phyloP scores from a whole-genome alignment of 2,113 vertebrate genomes.

The Acrocephalus arundinaceus region DNA sequence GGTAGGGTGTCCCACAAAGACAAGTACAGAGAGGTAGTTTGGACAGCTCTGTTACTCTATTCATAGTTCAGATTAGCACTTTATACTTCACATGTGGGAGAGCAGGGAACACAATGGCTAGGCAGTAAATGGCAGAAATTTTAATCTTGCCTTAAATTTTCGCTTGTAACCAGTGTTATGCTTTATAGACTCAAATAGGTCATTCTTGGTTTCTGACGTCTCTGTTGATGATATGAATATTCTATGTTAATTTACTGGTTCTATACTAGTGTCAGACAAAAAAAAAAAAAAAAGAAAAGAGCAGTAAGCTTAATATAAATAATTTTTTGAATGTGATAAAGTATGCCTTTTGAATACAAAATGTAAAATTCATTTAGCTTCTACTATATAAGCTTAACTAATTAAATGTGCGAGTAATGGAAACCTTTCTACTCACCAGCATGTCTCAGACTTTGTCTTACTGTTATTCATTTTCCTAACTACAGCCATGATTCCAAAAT shows the following conservation, averaged over 20 bases:
- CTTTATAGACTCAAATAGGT: background rate
- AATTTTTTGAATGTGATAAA: background rate
- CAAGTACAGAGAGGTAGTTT: background rate
- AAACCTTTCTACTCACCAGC: background rate
- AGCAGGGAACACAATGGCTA: background rate
- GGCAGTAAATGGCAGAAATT: background rate
- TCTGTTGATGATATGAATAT: background rate
- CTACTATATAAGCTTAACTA: background rate
- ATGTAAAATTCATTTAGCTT: background rate
- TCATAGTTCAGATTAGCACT: background rate
- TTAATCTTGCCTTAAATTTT: background rate
- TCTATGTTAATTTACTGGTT: background rate
- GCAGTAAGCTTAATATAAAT: background rate
- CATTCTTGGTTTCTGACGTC: background rate
- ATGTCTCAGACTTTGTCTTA: background rate
- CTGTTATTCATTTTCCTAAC: background rate
- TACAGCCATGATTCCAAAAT: background rate
- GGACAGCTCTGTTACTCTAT: background rate
- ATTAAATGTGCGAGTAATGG: background rate
- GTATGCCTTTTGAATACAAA: background rate
- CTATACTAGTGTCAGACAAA: background rate
- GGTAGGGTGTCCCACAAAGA: background rate
- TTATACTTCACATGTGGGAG: background rate
- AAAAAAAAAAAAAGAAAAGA: background rate
- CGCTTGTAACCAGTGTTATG: background rate